Percentiles rank a stretch among this genome's conserved stretches.
Conservation (phyloP, 35 echinoderm and acorn worm genomes). For the Apostichopus parvimensis region DNA sequence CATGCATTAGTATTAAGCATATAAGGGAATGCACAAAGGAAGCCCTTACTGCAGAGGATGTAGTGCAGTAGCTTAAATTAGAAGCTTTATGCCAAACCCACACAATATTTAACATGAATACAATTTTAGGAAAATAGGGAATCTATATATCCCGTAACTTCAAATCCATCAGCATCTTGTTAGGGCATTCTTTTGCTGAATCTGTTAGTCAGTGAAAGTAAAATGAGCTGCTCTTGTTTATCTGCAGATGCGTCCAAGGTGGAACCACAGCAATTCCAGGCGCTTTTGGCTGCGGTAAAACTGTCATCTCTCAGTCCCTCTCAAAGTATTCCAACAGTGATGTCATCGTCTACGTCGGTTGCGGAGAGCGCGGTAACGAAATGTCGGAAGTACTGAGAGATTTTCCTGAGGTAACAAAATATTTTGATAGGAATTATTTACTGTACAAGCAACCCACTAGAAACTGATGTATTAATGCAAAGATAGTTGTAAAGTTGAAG, state of each 20-base stretch:
- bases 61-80: too few species aligned
- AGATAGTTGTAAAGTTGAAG: too few species aligned
- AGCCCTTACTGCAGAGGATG: too few species aligned
- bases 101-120: too few species aligned
- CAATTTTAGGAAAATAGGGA: not conserved
- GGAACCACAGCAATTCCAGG: constrained; percentile 98
- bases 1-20: too few species aligned
- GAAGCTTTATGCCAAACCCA: too few species aligned
- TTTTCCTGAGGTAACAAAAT: constrained; percentile 83
- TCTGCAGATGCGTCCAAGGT: constrained; percentile 93
- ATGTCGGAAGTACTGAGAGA: constrained; percentile 99
- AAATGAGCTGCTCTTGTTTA: not conserved
- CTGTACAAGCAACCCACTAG: too few species aligned
- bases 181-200: not conserved
- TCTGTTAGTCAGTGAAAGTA: not conserved
- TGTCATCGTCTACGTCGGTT: constrained; percentile 98
- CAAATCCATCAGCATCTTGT: not conserved
- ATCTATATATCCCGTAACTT: not conserved
- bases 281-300: constrained; percentile 96
- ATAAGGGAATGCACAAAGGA: too few species aligned
- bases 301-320: constrained; percentile 96
- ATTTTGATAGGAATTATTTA: too few species aligned
- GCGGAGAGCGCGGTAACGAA: constrained; percentile 98
- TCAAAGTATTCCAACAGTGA: constrained; percentile 99
- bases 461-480: too few species aligned